These are phyloP conservation scores for Cosmia trapezina DNA, from an alignment of 2,888 invertebrate species.

Conservation along the genomic window DNA sequence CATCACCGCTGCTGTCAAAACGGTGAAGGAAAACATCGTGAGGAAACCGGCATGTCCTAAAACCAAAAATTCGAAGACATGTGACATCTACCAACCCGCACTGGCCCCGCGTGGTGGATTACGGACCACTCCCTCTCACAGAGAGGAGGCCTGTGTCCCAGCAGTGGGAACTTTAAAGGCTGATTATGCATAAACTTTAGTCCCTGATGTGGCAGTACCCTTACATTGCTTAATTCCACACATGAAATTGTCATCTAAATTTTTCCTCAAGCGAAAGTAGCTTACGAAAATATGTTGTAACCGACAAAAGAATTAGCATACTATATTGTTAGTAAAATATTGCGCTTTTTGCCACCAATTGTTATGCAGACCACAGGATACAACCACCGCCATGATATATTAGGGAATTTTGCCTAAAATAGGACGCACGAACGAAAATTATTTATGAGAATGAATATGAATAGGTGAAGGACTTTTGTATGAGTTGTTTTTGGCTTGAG, in stretches of 20 bases:
- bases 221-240: slow-evolving; percentile 14
- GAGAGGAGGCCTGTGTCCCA: too few species aligned
- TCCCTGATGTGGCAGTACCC: not conserved
- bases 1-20: too few species aligned
- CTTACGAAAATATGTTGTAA: slow-evolving; percentile 45
- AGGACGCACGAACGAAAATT: slow-evolving; percentile 5
- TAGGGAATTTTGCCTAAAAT: slow-evolving; percentile 21
- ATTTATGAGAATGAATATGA: slow-evolving; percentile 15
- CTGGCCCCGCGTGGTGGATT: too few species aligned
- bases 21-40: too few species aligned
- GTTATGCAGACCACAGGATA: slow-evolving; percentile 65
- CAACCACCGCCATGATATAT: slow-evolving; percentile 41
- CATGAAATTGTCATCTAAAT: slow-evolving; percentile 11
- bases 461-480: slow-evolving; percentile 12
- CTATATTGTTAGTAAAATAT: slow-evolving; percentile 61
- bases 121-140: too few species aligned
- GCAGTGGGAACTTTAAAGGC: too few species aligned
- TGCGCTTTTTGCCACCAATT: slow-evolving; percentile 60
- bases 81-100: too few species aligned
- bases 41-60: too few species aligned
- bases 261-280: slow-evolving; percentile 49
- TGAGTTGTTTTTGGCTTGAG: too few species aligned
- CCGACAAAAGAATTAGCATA: slow-evolving; percentile 66
- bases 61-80: too few species aligned
- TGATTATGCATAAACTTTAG: not conserved